Evolutionary conservation across 2,888 invertebrate species (phyloP), one percentile per base, ranked within the genome.

Genomic region (Cryptophagus acutangulus): DNA sequence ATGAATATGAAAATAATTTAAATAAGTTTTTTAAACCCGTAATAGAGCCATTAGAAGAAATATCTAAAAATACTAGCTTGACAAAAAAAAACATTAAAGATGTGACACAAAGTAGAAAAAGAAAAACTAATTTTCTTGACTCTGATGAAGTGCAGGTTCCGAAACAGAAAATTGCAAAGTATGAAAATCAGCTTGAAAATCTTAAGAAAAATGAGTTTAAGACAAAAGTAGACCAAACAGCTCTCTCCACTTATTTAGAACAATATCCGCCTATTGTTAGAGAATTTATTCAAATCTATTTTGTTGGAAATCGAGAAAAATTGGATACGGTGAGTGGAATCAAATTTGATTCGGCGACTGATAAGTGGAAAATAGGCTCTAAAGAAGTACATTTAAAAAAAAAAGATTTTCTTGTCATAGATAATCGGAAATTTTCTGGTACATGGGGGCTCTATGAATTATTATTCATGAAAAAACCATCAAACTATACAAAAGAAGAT

Each of bases 241-340:
- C 12, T 16, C n/a, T 4, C n/a, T 4, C 14, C 4, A 4, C 3
- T 15, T 35, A 35, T 35, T 12, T 35, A 35, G 12, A 18, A 3
- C 35, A 35, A 10, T 35, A 35, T 5, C 35, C 35, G 3, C 4
- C 4, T 18, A 18, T 4, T 3, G 35, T 24, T 35, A 14, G 17
- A 18, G 12, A 35, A 9, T 35, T 18, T n/a, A n/a, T 20, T 6
- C 6, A 20, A 20, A n/a, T 6, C 6, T 6, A 8, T 20, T 20
- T 20, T 6, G n/a, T 6, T 8, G 24, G 24, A 20, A n/a, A 20
- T 8, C 6, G n/a, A 20, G 24, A 20, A 8, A 6, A n/a, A 20
- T 8, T 8, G 24, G 24, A 20, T 8, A 8, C n/a, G n/a, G 24
- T 6, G 24, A 20, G n/a, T 8, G 6, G n/a, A 8, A 8, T 20